Conservation (phyloP, 2,888 invertebrate species). For the Campaea margaritaria region DNA sequence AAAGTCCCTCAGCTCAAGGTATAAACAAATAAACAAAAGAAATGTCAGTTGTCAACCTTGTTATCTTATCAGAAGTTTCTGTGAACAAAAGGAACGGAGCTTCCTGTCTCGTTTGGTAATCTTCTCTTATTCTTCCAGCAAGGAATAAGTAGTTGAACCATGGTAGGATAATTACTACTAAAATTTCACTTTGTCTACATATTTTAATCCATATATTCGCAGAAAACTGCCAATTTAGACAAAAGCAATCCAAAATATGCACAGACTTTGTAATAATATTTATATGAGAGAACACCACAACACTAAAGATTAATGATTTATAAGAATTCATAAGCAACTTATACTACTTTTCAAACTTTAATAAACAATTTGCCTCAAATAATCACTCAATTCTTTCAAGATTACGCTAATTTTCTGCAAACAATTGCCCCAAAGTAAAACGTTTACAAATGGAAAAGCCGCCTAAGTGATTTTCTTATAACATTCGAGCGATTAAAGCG, state of each 20-base stretch:
- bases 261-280: too few relatives aligned
- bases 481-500: constrained; percentile 43
- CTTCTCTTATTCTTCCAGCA: too few relatives aligned
- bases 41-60: constrained; percentile 1
- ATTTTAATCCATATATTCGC: too few relatives aligned
- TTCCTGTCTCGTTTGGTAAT: neutral
- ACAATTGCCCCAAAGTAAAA: constrained; percentile 14
- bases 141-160: too few relatives aligned
- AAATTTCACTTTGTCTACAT: too few relatives aligned
- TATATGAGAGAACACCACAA: too few relatives aligned
- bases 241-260: too few relatives aligned
- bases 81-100: constrained; percentile 1
- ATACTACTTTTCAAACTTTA: neutral
- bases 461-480: constrained; percentile 36
- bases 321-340: too few relatives aligned
- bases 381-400: constrained; percentile 5
- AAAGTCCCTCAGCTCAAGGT: too few relatives aligned
- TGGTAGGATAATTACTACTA: too few relatives aligned
- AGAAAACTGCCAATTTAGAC: too few relatives aligned
- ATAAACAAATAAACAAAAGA: neutral
- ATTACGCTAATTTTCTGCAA: constrained; percentile 21
- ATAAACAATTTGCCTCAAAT: neutral
- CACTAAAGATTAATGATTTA: too few relatives aligned
- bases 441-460: constrained; percentile 23
- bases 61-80: constrained; percentile 4